Conservation (phyloP, 2,888 invertebrate species). For the Exephanes ischioxanthus region DNA sequence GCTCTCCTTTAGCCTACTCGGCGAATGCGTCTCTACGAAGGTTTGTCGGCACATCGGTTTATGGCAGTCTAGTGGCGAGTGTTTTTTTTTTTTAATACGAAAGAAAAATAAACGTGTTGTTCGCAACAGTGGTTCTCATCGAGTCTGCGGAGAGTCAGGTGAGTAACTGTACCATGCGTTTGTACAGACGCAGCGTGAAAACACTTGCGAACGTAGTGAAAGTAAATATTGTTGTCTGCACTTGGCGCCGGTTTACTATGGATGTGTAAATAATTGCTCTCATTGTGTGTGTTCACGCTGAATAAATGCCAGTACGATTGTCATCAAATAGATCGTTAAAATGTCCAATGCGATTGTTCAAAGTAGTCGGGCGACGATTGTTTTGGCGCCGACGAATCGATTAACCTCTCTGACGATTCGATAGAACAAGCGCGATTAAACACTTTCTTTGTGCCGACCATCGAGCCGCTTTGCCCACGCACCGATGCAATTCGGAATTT, state of each 20-base stretch:
- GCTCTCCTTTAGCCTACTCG: neutral
- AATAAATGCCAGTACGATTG: neutral
- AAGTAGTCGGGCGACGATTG: too few relatives aligned
- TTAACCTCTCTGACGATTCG: too few relatives aligned
- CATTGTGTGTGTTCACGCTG: neutral
- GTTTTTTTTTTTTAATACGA: neutral
- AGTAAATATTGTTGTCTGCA: neutral
- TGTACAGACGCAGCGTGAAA: neutral
- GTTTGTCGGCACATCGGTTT: neutral
- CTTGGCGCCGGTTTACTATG: neutral
- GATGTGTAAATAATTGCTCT: neutral
- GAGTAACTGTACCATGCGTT: neutral
- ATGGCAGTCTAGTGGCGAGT: neutral
- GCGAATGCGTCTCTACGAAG: neutral
- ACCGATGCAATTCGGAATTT: neutral
- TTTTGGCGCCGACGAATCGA: too few relatives aligned
- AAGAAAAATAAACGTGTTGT: neutral
- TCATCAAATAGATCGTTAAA: neutral
- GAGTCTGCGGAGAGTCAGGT: neutral
- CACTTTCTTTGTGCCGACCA: too few relatives aligned
- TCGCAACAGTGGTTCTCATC: slow-evolving; percentile 16
- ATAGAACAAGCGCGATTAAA: too few relatives aligned
- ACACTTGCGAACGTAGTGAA: neutral
- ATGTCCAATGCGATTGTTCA: neutral
- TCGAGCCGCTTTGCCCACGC: too few relatives aligned